phyloP scores from a whole-genome alignment of 2,113 vertebrate genomes.

The Jacana jacana region DNA sequence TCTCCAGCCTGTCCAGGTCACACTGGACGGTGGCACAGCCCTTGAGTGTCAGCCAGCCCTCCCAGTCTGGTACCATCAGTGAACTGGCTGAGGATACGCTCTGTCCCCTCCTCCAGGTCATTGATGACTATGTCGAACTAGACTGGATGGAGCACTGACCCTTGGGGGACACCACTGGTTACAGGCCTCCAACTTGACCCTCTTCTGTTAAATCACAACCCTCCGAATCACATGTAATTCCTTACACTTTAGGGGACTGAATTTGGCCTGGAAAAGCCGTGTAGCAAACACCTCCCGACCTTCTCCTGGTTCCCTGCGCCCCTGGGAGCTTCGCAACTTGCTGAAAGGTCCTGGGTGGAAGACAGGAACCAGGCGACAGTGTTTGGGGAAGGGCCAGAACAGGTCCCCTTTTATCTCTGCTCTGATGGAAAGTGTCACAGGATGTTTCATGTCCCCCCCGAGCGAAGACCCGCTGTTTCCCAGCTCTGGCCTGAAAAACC shows the following conservation, averaged over 20 bases:
- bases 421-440: conserved; percentile 5
- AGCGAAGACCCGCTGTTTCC: conserved; percentile 29
- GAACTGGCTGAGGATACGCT: too few species aligned
- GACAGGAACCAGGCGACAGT: neutral
- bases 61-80: too few species aligned
- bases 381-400: neutral
- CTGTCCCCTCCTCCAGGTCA: too few species aligned
- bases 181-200: too few species aligned
- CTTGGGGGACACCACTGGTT: too few species aligned
- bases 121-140: too few species aligned
- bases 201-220: too few species aligned
- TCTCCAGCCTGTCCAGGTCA: too few species aligned
- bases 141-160: too few species aligned
- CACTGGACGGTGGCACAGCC: too few species aligned
- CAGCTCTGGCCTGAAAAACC: conserved; percentile 6
- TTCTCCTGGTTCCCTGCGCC: neutral
- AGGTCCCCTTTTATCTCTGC: neutral
- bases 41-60: too few species aligned
- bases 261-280: neutral
- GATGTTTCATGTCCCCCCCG: conserved; percentile 9
- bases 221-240: neutral
- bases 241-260: neutral
- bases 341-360: neutral
- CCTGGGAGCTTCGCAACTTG: neutral
- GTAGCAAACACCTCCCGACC: neutral